phyloP scores from a whole-genome alignment of 2,888 invertebrate species.

The Cerastis leucographa region DNA sequence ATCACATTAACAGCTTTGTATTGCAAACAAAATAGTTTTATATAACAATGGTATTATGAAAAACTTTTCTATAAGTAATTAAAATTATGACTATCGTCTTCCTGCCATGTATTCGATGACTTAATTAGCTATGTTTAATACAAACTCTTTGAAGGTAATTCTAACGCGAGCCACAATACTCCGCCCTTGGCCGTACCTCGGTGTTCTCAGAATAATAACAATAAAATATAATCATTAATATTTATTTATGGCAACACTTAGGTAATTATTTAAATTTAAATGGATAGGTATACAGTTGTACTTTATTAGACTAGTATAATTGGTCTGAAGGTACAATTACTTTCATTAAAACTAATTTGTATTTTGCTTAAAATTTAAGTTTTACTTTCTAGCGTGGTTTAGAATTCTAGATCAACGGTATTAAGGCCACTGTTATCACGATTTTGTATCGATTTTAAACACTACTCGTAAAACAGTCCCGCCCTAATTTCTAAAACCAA shows the following conservation, averaged over 20 bases:
- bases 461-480: conserved; percentile 4
- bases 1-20: conserved; percentile 79
- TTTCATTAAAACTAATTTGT: neutral
- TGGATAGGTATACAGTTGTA: conserved; percentile 18
- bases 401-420: neutral
- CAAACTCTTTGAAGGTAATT: conserved; percentile 25
- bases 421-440: conserved; percentile 16
- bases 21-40: conserved; percentile 33
- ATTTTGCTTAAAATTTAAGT: neutral
- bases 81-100: conserved; percentile 28
- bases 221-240: conserved; percentile 33
- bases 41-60: conserved; percentile 36
- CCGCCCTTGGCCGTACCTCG: neutral
- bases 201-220: conserved; percentile 29
- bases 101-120: conserved; percentile 41
- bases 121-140: neutral
- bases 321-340: neutral
- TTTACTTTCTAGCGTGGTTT: conserved; percentile 1
- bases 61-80: conserved; percentile 3
- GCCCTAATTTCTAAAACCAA: conserved; percentile 27
- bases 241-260: conserved; percentile 35
- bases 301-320: conserved; percentile 18
- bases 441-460: conserved; percentile 2
- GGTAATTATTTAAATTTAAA: conserved; percentile 25
- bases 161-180: conserved; percentile 2